A percentile compares a stretch with the other conserved stretches of the same genome.
These are phyloP conservation scores for Periparus ater DNA, from an alignment of 2,797 vertebrate genomes.

Conservation along the genomic window DNA sequence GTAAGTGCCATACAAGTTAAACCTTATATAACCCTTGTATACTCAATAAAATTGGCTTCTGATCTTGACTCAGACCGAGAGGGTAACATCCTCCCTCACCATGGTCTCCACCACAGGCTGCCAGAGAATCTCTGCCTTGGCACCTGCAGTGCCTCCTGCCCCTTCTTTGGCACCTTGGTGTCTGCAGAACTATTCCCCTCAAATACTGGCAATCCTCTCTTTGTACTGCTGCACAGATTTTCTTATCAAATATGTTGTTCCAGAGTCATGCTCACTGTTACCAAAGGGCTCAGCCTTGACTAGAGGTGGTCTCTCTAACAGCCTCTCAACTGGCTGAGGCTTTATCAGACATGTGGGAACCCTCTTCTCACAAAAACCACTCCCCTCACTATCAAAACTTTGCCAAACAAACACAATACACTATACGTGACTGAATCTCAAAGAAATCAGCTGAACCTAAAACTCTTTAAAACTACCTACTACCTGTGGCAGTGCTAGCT, in stretches of 20 bases:
- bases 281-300: accelerated
- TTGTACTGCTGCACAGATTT: not conserved
- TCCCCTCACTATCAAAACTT: not conserved
- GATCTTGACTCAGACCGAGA: too few species aligned
- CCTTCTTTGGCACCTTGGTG: too few species aligned
- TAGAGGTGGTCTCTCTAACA: accelerated
- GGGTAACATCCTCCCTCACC: not conserved
- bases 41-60: too few species aligned
- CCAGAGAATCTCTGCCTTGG: not conserved
- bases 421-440: not conserved
- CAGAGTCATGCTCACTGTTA: not conserved
- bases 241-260: not conserved
- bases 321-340: not conserved
- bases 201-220: not conserved
- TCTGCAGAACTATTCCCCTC: not conserved
- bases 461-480: not conserved
- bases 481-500: not conserved
- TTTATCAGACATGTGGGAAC: not conserved
- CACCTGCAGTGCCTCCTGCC: not conserved
- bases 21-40: too few species aligned
- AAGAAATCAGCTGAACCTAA: not conserved
- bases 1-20: too few species aligned
- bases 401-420: not conserved
- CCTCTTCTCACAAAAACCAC: not conserved
- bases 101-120: accelerated